Conservation (phyloP, 2,113 vertebrate genomes). For the Neodon shergylaensis region DNA sequence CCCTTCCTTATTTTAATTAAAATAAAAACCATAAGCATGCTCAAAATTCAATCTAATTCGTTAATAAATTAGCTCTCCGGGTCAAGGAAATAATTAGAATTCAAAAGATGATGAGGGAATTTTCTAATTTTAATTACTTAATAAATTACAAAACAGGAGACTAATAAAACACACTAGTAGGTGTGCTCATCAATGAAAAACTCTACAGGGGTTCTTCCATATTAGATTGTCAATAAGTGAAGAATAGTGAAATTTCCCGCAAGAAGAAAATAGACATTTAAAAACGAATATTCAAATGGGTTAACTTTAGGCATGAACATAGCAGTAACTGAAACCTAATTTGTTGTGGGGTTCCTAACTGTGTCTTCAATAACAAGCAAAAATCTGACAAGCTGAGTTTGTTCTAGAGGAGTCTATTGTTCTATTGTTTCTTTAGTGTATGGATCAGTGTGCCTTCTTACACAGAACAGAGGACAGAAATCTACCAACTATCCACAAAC, state of each 20-base stretch:
- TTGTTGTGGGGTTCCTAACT: conserved; percentile 62
- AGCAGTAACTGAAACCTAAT: conserved; percentile 76
- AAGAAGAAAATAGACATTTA: conserved; percentile 74
- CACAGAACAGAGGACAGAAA: neutral
- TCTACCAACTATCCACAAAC: too few relatives aligned
- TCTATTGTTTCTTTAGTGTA: neutral
- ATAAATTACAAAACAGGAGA: conserved; percentile 79
- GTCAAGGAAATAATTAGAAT: conserved; percentile 48
- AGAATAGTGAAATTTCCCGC: conserved; percentile 73
- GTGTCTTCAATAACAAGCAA: conserved; percentile 62
- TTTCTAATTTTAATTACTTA: conserved; percentile 82
- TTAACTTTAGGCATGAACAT: conserved; percentile 76
- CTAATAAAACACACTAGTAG: conserved; percentile 82
- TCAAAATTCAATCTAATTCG: conserved; percentile 51
- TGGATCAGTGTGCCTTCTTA: neutral
- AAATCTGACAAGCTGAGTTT: conserved; percentile 62
- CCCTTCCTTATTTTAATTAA: neutral
- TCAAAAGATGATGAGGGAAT: conserved; percentile 48
- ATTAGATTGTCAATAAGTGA: conserved; percentile 77
- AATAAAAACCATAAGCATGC: neutral
- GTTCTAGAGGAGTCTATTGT: conserved; percentile 48
- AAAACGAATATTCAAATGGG: conserved; percentile 63
- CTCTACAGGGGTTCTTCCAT: conserved; percentile 61
- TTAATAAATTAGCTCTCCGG: conserved; percentile 65
- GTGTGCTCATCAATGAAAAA: conserved; percentile 79